Percentiles rank a stretch among this genome's conserved stretches.
Conservation (phyloP, 1,140 invertebrate species). For the Hylaeus volcanicus region DNA sequence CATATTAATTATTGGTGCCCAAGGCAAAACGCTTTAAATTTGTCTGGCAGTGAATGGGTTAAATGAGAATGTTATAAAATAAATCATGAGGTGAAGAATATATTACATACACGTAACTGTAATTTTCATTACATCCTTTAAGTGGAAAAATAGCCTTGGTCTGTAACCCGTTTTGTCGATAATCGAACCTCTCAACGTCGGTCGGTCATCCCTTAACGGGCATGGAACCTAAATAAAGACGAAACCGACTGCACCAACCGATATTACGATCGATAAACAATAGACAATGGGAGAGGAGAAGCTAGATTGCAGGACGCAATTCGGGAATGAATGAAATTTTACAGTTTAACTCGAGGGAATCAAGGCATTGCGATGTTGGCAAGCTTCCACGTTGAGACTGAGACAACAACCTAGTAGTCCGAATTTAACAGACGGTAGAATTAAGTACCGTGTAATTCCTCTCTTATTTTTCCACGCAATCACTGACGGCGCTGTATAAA, state of each 20-base stretch:
- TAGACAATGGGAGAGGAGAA: background rate
- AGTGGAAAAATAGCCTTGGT: conserved; percentile 28
- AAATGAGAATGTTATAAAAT: too few species aligned
- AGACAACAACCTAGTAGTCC: conserved; percentile 41
- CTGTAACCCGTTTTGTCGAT: conserved; percentile 41
- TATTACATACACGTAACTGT: too few species aligned
- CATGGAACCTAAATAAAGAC: conserved; percentile 32
- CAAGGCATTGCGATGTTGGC: conserved; percentile 24
- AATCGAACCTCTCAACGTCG: too few species aligned
- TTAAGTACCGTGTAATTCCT: conserved; percentile 46
- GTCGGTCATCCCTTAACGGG: conserved; percentile 39
- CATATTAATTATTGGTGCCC: too few species aligned
- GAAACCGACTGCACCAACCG: background rate
- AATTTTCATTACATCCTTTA: too few species aligned
- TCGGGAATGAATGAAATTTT: conserved; percentile 46
- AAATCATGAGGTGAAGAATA: too few species aligned
- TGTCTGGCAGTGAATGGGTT: too few species aligned
- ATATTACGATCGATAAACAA: conserved; percentile 27
- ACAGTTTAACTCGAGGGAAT: conserved; percentile 17
- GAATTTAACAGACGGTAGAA: conserved; percentile 45
- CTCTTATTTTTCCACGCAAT: conserved; percentile 42
- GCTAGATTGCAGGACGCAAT: conserved; percentile 9
- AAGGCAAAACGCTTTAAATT: too few species aligned
- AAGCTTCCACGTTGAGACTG: conserved; percentile 25
- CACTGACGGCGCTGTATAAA: conserved; percentile 34